Evolutionary conservation across 2,113 vertebrate genomes (phyloP).

Genomic region (Theristicus caerulescens): DNA sequence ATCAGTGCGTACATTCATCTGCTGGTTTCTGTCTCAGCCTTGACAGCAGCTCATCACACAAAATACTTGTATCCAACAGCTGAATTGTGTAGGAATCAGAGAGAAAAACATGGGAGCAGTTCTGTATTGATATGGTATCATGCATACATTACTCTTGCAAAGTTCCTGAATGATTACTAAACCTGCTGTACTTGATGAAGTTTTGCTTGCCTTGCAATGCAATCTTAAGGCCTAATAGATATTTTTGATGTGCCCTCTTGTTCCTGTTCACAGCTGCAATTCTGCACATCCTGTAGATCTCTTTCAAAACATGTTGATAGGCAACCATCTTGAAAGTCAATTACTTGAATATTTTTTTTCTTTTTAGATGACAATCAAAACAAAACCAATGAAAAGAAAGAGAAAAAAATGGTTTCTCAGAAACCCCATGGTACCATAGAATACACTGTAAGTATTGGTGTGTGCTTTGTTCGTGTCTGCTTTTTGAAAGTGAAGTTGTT

Average conservation of each 20-base stretch:
- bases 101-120: not conserved
- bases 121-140: not conserved
- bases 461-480: not conserved
- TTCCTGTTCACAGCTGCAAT: not conserved
- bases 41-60: not conserved
- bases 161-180: not conserved
- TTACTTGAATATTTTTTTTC: not conserved
- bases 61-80: not conserved
- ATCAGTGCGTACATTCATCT: rapidly evolving
- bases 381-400: slow-evolving; percentile 81
- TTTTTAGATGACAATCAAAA: slow-evolving; percentile 79
- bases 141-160: not conserved
- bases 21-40: not conserved
- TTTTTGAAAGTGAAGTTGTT: not conserved
- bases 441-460: slow-evolving; percentile 75
- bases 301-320: not conserved
- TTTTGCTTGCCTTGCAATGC: not conserved
- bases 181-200: not conserved
- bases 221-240: not conserved
- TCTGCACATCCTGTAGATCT: not conserved
- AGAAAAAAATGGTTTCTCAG: slow-evolving; percentile 82
- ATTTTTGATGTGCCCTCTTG: not conserved
- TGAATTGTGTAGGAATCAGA: not conserved
- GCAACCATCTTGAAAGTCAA: not conserved
- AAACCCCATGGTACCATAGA: slow-evolving; percentile 79